These are phyloP conservation scores for Hydrotaea diabolus DNA, from an alignment of 2,888 invertebrate genomes.

Conservation along the genomic window DNA sequence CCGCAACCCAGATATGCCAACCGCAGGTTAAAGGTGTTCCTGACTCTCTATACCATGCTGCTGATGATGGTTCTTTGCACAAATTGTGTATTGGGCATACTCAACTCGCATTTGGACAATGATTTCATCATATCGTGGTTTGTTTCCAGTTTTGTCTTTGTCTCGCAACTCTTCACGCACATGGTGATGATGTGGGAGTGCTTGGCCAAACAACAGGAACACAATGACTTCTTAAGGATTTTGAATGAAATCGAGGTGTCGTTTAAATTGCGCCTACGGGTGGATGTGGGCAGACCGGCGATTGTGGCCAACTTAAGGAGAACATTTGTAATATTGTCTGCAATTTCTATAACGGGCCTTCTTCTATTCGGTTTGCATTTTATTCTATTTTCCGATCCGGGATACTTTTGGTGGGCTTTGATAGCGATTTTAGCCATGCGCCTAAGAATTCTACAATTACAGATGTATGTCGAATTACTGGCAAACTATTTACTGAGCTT, in stretches of 20 bases:
- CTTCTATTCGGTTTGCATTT: slow-evolving; percentile 16
- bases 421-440: slow-evolving; percentile 62
- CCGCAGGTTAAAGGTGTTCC: not conserved
- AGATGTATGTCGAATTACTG: slow-evolving; percentile 56
- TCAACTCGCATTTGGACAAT: slow-evolving; percentile 22
- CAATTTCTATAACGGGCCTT: slow-evolving; percentile 25
- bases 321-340: not conserved
- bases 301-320: not conserved
- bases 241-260: slow-evolving; percentile 53
- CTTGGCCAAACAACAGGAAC: slow-evolving; percentile 47
- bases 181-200: slow-evolving; percentile 64
- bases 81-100: slow-evolving; percentile 43
- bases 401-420: slow-evolving; percentile 48
- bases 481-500: slow-evolving; percentile 36
- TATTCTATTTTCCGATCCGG: not conserved
- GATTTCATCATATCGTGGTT: slow-evolving; percentile 60
- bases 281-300: slow-evolving; percentile 14
- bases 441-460: slow-evolving; percentile 59
- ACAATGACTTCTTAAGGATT: slow-evolving; percentile 55
- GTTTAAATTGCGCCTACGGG: slow-evolving; percentile 57
- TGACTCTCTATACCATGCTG: slow-evolving; percentile 37
- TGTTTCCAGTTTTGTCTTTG: slow-evolving; percentile 59
- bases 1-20: not conserved
- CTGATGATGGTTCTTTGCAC: slow-evolving; percentile 18
- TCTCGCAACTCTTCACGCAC: slow-evolving; percentile 59